Percentiles rank a stretch among this genome's conserved stretches.
These are phyloP conservation scores for Lasioglossum figueresi DNA, from an alignment of 2,888 invertebrate genomes.

Conservation along the genomic window DNA sequence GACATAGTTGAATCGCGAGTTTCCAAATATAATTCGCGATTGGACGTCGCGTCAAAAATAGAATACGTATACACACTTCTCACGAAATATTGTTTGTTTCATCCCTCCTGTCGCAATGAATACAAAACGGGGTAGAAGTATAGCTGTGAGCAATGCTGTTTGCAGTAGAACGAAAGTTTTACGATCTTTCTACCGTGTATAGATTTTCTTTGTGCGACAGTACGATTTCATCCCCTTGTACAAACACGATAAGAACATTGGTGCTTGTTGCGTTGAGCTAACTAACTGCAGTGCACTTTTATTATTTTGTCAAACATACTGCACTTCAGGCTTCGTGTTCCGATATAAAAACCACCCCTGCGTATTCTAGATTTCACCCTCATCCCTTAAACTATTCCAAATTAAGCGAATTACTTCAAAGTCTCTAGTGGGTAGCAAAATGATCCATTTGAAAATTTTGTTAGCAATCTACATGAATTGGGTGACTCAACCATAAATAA, in stretches of 20 bases:
- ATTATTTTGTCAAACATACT: background rate
- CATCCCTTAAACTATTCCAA: background rate
- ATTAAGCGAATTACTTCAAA: too few species aligned
- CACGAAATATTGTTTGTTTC: background rate
- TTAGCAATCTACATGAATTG: background rate
- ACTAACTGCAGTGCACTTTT: background rate
- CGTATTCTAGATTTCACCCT: too few species aligned
- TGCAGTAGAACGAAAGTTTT: background rate
- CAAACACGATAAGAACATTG: background rate
- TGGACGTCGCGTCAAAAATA: background rate
- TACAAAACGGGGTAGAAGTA: background rate
- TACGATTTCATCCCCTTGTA: background rate
- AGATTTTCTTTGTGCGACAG: background rate
- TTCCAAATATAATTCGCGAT: background rate
- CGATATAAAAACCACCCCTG: background rate
- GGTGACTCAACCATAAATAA: background rate
- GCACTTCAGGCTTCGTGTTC: background rate
- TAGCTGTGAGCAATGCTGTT: background rate
- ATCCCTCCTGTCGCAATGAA: background rate
- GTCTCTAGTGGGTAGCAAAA: background rate
- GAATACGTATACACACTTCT: background rate
- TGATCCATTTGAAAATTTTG: background rate
- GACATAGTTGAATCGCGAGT: background rate
- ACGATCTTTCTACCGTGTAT: background rate
- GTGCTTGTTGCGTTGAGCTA: background rate